Evolutionary conservation across 2,888 invertebrate species (phyloP).

Genomic region (Habrosyne pyritoides): DNA sequence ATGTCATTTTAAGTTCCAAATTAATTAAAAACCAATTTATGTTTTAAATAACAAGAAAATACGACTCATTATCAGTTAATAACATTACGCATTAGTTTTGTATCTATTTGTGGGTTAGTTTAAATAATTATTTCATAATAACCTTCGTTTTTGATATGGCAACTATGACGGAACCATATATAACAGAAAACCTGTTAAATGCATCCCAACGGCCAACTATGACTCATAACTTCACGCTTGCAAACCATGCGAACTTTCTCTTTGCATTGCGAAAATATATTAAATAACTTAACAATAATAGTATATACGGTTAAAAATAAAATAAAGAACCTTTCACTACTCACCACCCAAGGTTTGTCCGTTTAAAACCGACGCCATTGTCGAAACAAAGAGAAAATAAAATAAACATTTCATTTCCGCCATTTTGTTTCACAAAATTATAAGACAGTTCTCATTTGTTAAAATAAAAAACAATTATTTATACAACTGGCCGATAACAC

Average conservation of each 20-base stretch:
- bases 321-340: constrained; percentile 67
- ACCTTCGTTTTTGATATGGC: not conserved
- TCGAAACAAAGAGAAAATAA: constrained; percentile 41
- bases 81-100: not conserved
- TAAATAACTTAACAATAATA: constrained; percentile 18
- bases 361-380: constrained; percentile 54
- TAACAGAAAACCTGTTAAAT: constrained; percentile 19
- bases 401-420: constrained; percentile 46
- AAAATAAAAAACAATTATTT: constrained; percentile 14
- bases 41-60: not conserved
- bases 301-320: constrained; percentile 18
- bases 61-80: not conserved
- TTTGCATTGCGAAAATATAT: constrained; percentile 19
- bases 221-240: constrained; percentile 6
- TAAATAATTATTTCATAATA: not conserved
- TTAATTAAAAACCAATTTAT: not conserved
- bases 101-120: not conserved
- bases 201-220: constrained; percentile 12
- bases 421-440: constrained; percentile 45
- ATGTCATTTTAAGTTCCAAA: not conserved
- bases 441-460: not conserved
- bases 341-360: constrained; percentile 76
- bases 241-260: constrained; percentile 28
- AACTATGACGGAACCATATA: constrained; percentile 8
- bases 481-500: constrained; percentile 20